Percentiles rank a stretch among this genome's conserved stretches.
Conservation (phyloP, 1,140 invertebrate species). For the Neotoxoptera formosana region DNA sequence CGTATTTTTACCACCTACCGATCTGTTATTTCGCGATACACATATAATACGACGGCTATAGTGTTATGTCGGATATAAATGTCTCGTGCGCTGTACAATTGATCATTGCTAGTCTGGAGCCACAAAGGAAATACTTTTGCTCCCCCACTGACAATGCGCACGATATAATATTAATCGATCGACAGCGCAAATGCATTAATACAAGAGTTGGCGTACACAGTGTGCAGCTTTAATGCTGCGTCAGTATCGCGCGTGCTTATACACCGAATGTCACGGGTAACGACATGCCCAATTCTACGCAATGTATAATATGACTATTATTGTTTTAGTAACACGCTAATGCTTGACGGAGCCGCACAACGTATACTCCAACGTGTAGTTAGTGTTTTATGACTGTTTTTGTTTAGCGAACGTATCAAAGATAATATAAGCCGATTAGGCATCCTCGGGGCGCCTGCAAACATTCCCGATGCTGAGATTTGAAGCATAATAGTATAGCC, state of each 20-base stretch:
- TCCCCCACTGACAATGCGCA: background rate
- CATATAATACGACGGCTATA: background rate
- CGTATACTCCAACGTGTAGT: background rate
- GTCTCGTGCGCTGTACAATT: background rate
- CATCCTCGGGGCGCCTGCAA: too few relatives aligned
- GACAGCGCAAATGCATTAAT: background rate
- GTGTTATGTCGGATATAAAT: background rate
- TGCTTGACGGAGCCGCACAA: background rate
- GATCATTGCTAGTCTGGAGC: background rate
- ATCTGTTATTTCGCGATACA: background rate
- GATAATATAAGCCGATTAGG: background rate
- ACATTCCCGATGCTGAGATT: background rate
- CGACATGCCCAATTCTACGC: background rate
- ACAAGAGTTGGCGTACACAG: background rate
- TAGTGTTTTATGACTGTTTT: background rate
- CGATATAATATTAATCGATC: background rate
- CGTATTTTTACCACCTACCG: background rate
- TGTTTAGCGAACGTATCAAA: background rate
- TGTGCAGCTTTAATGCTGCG: too few relatives aligned
- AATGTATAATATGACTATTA: background rate
- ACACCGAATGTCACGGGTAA: background rate
- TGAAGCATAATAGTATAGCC: background rate
- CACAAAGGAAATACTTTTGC: background rate
- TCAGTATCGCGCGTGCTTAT: background rate
- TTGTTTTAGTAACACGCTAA: background rate